Conservation (phyloP, 2,888 invertebrate genomes). For the Mesoligia furuncula region DNA sequence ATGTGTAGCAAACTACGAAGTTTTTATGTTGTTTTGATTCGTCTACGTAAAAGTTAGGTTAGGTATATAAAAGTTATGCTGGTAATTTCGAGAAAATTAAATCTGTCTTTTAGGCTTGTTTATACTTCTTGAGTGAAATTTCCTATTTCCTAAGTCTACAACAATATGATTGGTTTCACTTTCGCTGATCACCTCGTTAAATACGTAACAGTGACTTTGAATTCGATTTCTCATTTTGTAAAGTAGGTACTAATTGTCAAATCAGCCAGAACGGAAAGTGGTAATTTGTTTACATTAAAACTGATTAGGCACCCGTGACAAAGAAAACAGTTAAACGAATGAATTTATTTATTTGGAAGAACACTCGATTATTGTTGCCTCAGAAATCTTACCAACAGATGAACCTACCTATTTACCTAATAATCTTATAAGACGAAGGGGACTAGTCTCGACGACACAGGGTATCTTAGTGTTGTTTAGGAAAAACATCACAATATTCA, state of each 20-base stretch:
- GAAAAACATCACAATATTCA: too few species aligned
- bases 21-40: neutral
- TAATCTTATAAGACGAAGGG: neutral
- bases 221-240: conserved; percentile 33
- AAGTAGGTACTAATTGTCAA: conserved; percentile 17
- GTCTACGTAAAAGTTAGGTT: neutral
- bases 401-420: neutral
- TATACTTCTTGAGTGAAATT: neutral
- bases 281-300: neutral
- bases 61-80: neutral
- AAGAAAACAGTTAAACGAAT: neutral
- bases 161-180: conserved; percentile 33
- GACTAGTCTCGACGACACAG: too few species aligned
- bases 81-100: neutral
- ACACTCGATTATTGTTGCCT: neutral
- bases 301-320: neutral
- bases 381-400: neutral
- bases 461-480: too few species aligned
- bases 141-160: neutral
- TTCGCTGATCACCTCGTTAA: conserved; percentile 20
- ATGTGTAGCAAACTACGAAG: neutral
- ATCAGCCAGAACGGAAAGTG: conserved; percentile 32
- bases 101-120: neutral
- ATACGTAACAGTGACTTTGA: conserved; percentile 12
- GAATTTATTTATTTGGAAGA: neutral